Conservation (phyloP, 2,113 vertebrate genomes). For the Cichladusa arquata region DNA sequence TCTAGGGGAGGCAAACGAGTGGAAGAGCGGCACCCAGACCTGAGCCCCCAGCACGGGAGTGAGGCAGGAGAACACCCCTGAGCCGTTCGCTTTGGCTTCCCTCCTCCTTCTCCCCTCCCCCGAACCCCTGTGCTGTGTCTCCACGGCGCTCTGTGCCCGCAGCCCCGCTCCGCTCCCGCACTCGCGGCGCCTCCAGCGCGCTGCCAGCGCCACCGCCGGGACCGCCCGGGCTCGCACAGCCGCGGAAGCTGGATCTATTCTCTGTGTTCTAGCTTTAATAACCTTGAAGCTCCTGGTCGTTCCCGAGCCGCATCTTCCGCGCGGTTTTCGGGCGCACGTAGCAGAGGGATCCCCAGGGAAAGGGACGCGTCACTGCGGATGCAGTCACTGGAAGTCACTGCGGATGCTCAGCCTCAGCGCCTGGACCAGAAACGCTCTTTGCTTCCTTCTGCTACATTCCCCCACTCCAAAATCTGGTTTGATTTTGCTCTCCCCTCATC, state of each 20-base stretch:
- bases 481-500: neutral
- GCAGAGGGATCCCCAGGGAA: neutral
- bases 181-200: neutral
- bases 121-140: accelerated
- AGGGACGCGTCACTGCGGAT: accelerated
- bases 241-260: accelerated
- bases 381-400: no score
- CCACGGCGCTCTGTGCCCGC: no score
- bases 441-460: neutral
- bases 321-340: accelerated
- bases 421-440: accelerated
- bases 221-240: neutral
- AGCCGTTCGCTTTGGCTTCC: accelerated
- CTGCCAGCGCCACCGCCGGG: neutral
- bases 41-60: accelerated
- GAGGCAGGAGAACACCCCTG: neutral
- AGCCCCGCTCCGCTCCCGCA: neutral
- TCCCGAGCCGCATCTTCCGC: accelerated
- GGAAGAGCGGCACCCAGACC: accelerated
- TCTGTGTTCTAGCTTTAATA: accelerated
- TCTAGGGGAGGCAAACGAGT: accelerated
- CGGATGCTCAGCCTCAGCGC: accelerated
- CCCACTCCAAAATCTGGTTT: neutral
- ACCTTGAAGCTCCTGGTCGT: accelerated
- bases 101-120: neutral